phyloP scores from a whole-genome alignment of 2,797 vertebrate species.

The Parauchenoglanis ngamensis region DNA sequence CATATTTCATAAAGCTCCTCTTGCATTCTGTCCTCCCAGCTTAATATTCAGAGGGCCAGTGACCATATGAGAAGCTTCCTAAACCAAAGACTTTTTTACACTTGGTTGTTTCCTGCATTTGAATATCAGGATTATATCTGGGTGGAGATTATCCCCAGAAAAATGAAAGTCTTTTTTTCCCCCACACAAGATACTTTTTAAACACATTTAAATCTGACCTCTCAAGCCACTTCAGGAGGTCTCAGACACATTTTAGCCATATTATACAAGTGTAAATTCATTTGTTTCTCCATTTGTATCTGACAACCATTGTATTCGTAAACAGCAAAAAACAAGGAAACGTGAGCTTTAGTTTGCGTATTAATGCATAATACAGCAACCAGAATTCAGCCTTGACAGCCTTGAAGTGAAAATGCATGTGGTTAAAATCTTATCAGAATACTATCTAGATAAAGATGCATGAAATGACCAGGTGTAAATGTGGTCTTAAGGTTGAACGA shows the following conservation, averaged over 20 bases:
- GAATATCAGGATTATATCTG: background rate
- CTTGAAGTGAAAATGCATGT: background rate
- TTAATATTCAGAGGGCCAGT: slow-evolving; percentile 12
- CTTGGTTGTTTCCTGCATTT: background rate
- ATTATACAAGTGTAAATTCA: background rate
- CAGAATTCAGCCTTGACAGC: background rate
- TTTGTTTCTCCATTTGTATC: background rate
- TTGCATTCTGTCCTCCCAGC: background rate
- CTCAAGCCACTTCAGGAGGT: background rate
- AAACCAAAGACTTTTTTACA: slow-evolving; percentile 11
- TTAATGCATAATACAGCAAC: background rate
- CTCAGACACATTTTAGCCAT: background rate
- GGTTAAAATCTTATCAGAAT: background rate
- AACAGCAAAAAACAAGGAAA: background rate
- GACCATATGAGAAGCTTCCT: slow-evolving; percentile 34
- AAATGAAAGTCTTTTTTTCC: background rate
- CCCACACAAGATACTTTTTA: background rate
- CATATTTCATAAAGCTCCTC: background rate
- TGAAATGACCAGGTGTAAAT: background rate
- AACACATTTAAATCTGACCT: background rate
- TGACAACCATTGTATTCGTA: background rate
- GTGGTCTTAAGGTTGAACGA: background rate
- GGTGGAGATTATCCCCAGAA: background rate
- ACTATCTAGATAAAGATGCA: background rate
- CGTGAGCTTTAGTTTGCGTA: background rate